Conservation (phyloP, 2,113 vertebrate genomes). For the Pavo muticus region DNA sequence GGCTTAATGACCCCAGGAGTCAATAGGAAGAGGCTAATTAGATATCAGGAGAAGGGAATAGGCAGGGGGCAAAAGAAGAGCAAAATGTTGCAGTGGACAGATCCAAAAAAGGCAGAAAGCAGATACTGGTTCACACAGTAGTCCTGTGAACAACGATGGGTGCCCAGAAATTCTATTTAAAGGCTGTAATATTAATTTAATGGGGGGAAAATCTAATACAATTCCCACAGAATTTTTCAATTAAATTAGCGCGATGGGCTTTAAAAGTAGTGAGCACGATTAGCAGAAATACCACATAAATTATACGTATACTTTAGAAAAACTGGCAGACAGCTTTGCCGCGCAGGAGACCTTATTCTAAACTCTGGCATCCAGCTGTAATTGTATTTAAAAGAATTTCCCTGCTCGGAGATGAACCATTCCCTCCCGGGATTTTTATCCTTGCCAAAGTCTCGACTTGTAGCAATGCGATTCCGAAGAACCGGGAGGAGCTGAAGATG, state of each 20-base stretch:
- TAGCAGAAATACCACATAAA: constrained; percentile 71
- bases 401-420: constrained; percentile 43
- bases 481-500: neutral
- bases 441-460: neutral
- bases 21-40: constrained; percentile 51
- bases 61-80: neutral
- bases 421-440: constrained; percentile 22
- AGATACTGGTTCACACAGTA: constrained; percentile 72
- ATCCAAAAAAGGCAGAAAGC: constrained; percentile 62
- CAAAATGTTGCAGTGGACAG: neutral
- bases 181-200: constrained; percentile 77
- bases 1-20: constrained; percentile 5
- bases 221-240: constrained; percentile 78
- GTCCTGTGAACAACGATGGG: constrained; percentile 71
- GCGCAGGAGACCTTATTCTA: constrained; percentile 27
- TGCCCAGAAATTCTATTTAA: constrained; percentile 70
- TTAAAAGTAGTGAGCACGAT: constrained; percentile 69
- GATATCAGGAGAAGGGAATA: neutral
- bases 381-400: constrained; percentile 63
- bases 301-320: constrained; percentile 61
- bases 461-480: neutral
- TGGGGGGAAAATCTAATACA: constrained; percentile 69
- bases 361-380: constrained; percentile 62
- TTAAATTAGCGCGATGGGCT: constrained; percentile 75
- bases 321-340: constrained; percentile 44